phyloP scores from a whole-genome alignment of 1,140 invertebrate genomes.

The Varroa destructor region DNA sequence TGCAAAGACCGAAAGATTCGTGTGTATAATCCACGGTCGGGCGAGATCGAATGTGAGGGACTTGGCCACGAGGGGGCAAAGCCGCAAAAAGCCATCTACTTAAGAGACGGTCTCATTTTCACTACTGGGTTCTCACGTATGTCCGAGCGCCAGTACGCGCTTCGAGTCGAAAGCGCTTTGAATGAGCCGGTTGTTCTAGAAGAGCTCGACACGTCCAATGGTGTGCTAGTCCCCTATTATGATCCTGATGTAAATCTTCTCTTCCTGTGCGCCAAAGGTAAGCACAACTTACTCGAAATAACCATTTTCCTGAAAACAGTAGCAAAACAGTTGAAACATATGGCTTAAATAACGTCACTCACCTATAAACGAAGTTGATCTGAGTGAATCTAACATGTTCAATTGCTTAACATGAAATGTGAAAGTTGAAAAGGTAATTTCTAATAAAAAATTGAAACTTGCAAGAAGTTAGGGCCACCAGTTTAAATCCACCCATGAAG shows the following conservation, averaged over 20 bases:
- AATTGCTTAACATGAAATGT: not conserved
- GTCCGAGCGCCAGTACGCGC: conserved; percentile 85
- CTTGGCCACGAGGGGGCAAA: conserved; percentile 88
- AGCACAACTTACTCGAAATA: not conserved
- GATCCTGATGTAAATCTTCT: conserved; percentile 93
- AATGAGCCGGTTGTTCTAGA: conserved; percentile 83
- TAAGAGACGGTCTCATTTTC: conserved; percentile 69
- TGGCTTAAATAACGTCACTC: not conserved
- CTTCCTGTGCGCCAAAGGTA: conserved; percentile 82
- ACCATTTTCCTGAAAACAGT: not conserved
- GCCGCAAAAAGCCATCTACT: conserved; percentile 83
- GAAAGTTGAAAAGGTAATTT: too few relatives aligned
- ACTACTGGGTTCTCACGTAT: conserved; percentile 94
- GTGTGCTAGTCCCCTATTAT: conserved; percentile 93
- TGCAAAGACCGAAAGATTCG: conserved; percentile 98
- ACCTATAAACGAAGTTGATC: too few relatives aligned
- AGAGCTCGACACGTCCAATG: conserved; percentile 90
- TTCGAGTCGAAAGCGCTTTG: conserved; percentile 60
- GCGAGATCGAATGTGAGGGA: conserved; percentile 70
- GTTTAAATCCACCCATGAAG: too few relatives aligned
- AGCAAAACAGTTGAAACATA: not conserved
- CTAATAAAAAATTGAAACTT: too few relatives aligned
- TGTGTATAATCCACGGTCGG: conserved; percentile 81
- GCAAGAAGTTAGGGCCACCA: too few relatives aligned
- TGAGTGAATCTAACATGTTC: conserved; percentile 24